Base-by-base conservation (phyloP, 1,140 invertebrate species). In the Drosophila kohkoa region DNA sequence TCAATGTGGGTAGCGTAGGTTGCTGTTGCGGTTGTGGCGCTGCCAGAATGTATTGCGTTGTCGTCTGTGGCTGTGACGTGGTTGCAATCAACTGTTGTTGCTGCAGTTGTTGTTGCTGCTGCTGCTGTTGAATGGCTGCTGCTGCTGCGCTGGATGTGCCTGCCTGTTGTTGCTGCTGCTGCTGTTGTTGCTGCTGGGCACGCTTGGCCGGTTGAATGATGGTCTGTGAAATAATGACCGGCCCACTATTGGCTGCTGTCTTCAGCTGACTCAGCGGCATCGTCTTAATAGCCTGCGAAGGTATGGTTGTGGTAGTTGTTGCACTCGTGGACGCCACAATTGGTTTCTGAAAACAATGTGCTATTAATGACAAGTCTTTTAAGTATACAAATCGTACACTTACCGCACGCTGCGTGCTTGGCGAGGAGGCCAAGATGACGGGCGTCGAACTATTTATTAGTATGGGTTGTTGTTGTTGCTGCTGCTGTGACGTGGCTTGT, bases 161-260 rank as follows among this genome's bases (percentile, higher is more conserved):
- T 13, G 75, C 83, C 38, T 83, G 65, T 69, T 70, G 46, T 55
- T 48, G 48, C 7, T 38, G 35, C 35, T 38, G 75, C 65, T 73
- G 92, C 83, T 62, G 86, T 66, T 60, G 66, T 11, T 78, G 68
- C n/a, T 91, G 85, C 82, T 79, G 85, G 7, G 93, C 75, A 3
- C 89, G 79, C 63, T 92, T 92, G 5, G 91, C 91, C 6, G 91
- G 91, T 66, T 92, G 88, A 30, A 92, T 92, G 32, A 92, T 92
- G 54, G 91, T 92, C 52, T 92, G 90, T 7, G 91, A 92, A 52
- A 92, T 92, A 13, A 92, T 92, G 15, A 92, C 85, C 8, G 91
- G 91, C 0, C 90, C 90, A 58, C 91, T 91, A 62, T 89, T 91
- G 10, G 91, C 79, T 3, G 91, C 89, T 49, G 80, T 82, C 62